Conservation (phyloP, 2,113 vertebrate genomes). For the Podilymbus podiceps region DNA sequence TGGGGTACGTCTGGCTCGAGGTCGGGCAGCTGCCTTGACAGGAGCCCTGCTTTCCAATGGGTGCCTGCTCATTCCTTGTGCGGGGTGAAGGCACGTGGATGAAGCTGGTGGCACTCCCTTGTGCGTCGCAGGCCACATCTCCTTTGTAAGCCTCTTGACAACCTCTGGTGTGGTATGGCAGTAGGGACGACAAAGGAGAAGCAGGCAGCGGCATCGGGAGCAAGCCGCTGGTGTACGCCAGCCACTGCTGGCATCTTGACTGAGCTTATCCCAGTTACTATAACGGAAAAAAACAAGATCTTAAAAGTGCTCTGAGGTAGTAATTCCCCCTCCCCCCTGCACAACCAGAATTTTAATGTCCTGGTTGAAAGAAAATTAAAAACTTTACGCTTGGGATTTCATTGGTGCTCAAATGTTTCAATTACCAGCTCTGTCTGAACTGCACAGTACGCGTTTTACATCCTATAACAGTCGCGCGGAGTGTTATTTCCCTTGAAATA, state of each 20-base stretch:
- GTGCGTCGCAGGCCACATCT: background rate
- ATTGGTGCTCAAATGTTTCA: background rate
- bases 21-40: rapidly evolving
- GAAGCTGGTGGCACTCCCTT: background rate
- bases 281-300: background rate
- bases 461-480: background rate
- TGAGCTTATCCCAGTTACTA: background rate
- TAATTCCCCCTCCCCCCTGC: background rate
- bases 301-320: background rate
- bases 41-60: background rate
- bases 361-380: constrained; percentile 63
- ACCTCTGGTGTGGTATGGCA: background rate
- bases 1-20: rapidly evolving
- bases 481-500: constrained; percentile 41
- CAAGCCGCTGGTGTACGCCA: rapidly evolving
- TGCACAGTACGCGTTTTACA: background rate
- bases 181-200: background rate
- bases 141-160: background rate
- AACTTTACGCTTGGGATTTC: constrained; percentile 50
- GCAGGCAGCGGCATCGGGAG: rapidly evolving
- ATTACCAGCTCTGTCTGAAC: background rate
- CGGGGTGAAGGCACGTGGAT: background rate
- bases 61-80: background rate
- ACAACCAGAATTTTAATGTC: constrained; percentile 58
- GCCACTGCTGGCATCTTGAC: background rate